Evolutionary conservation across 2,888 invertebrate species (phyloP).

Genomic region (Amiota mariae): DNA sequence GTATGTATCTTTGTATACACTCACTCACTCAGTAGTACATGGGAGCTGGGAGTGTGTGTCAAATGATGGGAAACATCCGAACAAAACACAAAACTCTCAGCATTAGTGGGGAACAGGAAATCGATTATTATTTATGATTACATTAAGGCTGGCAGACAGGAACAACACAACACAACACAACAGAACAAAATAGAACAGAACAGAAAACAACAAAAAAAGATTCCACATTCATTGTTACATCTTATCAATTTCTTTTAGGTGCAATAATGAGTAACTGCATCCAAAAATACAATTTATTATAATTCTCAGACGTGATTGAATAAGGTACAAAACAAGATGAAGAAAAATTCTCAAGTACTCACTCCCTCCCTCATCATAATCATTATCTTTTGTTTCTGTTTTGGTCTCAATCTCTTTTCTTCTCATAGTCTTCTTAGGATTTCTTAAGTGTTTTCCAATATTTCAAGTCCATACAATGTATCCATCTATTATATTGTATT

Average conservation of each 20-base stretch:
- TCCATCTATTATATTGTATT: background rate
- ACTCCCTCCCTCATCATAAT: constrained; percentile 52
- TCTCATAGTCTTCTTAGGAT: constrained; percentile 17
- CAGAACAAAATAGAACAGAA: too few relatives aligned
- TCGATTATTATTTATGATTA: constrained; percentile 67
- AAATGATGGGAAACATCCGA: too few relatives aligned
- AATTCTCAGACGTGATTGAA: constrained; percentile 21
- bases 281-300: background rate
- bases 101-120: constrained; percentile 50
- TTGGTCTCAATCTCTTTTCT: constrained; percentile 46
- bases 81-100: too few relatives aligned
- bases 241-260: background rate
- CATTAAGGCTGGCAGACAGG: constrained; percentile 36
- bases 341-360: constrained; percentile 55
- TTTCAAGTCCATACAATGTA: constrained; percentile 37
- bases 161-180: background rate
- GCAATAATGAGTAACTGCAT: constrained; percentile 1
- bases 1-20: too few relatives aligned
- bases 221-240: background rate
- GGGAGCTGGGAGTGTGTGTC: too few relatives aligned
- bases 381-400: constrained; percentile 42
- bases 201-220: constrained; percentile 5
- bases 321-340: constrained; percentile 38
- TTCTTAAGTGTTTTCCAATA: constrained; percentile 38
- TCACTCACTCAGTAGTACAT: too few relatives aligned